Evolutionary conservation across 2,888 invertebrate genomes (phyloP).

Genomic region (Drosophila fulvimacula): DNA sequence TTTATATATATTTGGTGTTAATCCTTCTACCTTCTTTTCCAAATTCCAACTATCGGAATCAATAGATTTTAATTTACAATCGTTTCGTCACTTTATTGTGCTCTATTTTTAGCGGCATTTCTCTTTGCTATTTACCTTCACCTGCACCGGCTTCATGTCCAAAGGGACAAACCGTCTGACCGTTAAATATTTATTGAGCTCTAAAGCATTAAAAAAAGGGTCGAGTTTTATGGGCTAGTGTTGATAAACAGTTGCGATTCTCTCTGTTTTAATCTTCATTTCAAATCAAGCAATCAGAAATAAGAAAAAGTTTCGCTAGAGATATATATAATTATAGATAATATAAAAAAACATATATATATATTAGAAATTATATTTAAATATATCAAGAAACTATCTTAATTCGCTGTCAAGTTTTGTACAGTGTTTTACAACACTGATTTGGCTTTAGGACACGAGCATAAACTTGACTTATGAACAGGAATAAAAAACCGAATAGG

Average conservation of each 20-base stretch:
- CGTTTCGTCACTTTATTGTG: not conserved
- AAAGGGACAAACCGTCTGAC: not conserved
- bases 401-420: no score
- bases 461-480: constrained; percentile 9
- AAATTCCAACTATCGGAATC: not conserved
- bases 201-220: not conserved
- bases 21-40: no score
- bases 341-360: not conserved
- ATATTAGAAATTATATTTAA: no score
- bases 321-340: not conserved
- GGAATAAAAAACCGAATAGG: not conserved
- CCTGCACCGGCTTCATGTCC: not conserved
- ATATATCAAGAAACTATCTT: no score
- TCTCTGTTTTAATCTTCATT: no score
- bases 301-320: not conserved
- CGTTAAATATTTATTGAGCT: constrained; percentile 3
- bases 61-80: not conserved
- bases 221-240: not conserved
- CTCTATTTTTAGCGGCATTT: not conserved
- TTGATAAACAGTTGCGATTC: not conserved
- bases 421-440: not conserved
- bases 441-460: not conserved
- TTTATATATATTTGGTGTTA: no score
- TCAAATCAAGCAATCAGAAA: not conserved
- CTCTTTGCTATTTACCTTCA: not conserved